phyloP scores from a whole-genome alignment of 1,140 invertebrate species.

The Brachionus angularis region DNA sequence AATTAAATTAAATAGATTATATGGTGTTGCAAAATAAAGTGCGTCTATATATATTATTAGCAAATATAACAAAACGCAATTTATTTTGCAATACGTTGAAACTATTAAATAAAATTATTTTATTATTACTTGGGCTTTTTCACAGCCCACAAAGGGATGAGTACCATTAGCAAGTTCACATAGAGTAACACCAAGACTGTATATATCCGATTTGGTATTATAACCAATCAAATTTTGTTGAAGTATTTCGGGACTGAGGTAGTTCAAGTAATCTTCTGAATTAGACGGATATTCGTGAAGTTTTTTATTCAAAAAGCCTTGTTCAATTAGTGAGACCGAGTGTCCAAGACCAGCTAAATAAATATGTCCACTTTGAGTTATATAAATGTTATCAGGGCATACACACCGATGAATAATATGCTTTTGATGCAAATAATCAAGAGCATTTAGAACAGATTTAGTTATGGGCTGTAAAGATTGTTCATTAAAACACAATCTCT shows the following conservation, averaged over 20 bases:
- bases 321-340: constrained; percentile 67
- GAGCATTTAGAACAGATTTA: constrained; percentile 69
- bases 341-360: constrained; percentile 73
- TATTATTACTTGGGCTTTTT: constrained; percentile 36
- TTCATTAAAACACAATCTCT: constrained; percentile 59
- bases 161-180: constrained; percentile 84
- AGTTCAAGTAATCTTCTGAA: constrained; percentile 70
- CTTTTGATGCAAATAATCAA: constrained; percentile 77
- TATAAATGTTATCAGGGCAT: constrained; percentile 75
- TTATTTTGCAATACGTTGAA: no score
- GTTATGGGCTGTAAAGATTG: constrained; percentile 72
- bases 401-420: constrained; percentile 82
- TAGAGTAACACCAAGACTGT: constrained; percentile 77
- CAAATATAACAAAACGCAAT: no score
- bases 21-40: no score
- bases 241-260: constrained; percentile 82
- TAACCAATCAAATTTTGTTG: constrained; percentile 84
- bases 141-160: constrained; percentile 69
- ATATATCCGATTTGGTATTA: constrained; percentile 80
- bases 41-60: no score
- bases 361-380: constrained; percentile 67
- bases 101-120: no score
- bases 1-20: neutral
- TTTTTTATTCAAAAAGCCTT: constrained; percentile 66
- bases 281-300: constrained; percentile 71